phyloP scores from a whole-genome alignment of 2,113 vertebrate genomes.

The Solenodon paradoxus region DNA sequence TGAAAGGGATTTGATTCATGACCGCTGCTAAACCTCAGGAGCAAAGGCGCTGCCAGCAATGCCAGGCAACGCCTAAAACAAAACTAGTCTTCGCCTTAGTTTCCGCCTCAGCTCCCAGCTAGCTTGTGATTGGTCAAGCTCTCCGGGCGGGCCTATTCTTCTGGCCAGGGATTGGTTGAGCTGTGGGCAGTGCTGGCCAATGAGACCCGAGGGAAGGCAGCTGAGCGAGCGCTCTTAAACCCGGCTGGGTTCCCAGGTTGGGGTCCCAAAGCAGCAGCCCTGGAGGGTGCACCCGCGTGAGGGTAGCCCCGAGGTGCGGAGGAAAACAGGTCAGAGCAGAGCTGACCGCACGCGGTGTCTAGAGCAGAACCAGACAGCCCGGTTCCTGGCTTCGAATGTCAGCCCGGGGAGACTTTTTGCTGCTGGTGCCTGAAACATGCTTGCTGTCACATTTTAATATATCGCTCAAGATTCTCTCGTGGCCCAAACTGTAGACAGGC shows the following conservation, averaged over 20 bases:
- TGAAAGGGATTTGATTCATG: neutral
- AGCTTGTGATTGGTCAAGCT: neutral
- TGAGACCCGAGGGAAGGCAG: neutral
- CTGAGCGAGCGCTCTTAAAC: neutral
- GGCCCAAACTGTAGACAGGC: neutral
- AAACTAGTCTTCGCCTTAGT: neutral
- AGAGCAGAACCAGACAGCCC: neutral
- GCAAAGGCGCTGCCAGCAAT: neutral
- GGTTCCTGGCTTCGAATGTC: neutral
- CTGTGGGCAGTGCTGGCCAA: neutral
- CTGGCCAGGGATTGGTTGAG: conserved; percentile 5
- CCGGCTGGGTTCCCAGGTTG: accelerated
- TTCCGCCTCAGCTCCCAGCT: neutral
- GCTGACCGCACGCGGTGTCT: accelerated
- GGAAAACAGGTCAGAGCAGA: neutral
- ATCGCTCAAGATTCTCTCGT: neutral
- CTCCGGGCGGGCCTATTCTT: neutral
- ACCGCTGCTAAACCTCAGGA: neutral
- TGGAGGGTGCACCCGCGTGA: neutral
- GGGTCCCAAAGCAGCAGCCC: neutral
- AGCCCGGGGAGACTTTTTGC: neutral
- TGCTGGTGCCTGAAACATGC: accelerated
- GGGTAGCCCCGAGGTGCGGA: neutral
- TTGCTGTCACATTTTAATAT: neutral
- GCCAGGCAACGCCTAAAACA: neutral